phyloP scores from a whole-genome alignment of 2,797 vertebrate species.

The Gobio occitaniae region DNA sequence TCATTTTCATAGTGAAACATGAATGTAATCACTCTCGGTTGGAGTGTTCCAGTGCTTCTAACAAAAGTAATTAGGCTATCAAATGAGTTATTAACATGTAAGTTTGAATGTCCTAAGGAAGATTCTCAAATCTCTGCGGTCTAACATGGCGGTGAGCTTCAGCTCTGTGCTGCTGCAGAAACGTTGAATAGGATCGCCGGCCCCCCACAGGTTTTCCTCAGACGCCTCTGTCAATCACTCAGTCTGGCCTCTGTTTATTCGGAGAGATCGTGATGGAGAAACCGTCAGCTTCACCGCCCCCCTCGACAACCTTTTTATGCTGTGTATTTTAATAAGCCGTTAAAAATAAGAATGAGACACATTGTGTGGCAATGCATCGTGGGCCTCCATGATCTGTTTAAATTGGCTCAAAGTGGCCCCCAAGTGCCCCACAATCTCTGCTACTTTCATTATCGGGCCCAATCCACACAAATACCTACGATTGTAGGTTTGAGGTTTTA shows the following conservation, averaged over 20 bases:
- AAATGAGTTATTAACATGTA: background rate
- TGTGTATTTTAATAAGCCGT: slow-evolving; percentile 64
- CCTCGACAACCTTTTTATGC: slow-evolving; percentile 45
- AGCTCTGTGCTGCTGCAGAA: slow-evolving; percentile 37
- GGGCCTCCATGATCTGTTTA: slow-evolving; percentile 74
- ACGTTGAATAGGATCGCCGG: slow-evolving; percentile 39
- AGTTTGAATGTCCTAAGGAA: background rate
- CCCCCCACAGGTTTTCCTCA: slow-evolving; percentile 59
- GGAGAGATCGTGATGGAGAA: slow-evolving; percentile 60
- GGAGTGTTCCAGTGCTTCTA: background rate
- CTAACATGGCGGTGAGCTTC: slow-evolving; percentile 44
- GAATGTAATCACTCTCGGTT: background rate
- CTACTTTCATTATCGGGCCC: slow-evolving; percentile 72
- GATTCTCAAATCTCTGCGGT: slow-evolving; percentile 42
- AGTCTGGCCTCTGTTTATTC: slow-evolving; percentile 63
- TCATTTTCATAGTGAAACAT: slow-evolving; percentile 8
- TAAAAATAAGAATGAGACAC: slow-evolving; percentile 68
- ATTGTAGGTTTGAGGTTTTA: slow-evolving; percentile 21
- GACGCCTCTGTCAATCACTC: slow-evolving; percentile 65
- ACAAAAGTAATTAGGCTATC: background rate
- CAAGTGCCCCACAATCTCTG: slow-evolving; percentile 72
- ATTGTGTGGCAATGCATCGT: slow-evolving; percentile 54
- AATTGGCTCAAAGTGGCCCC: slow-evolving; percentile 70
- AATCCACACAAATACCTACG: slow-evolving; percentile 20
- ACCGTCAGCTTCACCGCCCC: slow-evolving; percentile 54